phyloP scores from a whole-genome alignment of 2,797 vertebrate genomes.

The Lithobates sylvaticus region DNA sequence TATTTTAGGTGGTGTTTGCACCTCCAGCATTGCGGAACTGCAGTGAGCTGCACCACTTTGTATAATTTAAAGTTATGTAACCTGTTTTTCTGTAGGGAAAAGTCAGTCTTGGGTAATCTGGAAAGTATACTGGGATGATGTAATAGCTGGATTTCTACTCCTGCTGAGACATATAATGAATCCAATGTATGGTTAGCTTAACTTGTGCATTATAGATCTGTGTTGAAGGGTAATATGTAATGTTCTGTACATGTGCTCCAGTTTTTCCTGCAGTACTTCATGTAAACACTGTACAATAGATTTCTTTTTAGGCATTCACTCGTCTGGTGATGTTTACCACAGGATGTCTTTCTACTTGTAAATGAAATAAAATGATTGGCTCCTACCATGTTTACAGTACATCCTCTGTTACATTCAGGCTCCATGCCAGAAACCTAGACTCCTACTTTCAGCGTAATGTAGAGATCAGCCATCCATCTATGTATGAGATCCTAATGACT shows the following conservation, averaged over 20 bases:
- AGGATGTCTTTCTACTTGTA: constrained; percentile 43
- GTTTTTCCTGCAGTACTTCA: constrained; percentile 20
- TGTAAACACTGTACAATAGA: constrained; percentile 29
- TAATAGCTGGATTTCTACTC: not conserved
- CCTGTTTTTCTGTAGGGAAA: not conserved
- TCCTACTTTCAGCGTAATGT: not conserved
- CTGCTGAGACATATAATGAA: no score
- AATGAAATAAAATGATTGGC: constrained; percentile 23
- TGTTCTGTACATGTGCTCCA: not conserved
- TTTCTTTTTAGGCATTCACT: constrained; percentile 7
- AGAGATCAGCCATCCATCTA: not conserved
- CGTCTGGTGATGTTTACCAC: constrained; percentile 4
- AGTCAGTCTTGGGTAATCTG: not conserved
- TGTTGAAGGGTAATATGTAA: constrained; percentile 3
- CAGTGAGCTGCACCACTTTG: no score
- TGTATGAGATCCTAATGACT: constrained; percentile 4
- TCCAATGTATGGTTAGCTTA: not conserved
- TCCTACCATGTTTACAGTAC: not conserved
- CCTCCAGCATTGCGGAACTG: no score
- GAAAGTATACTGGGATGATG: not conserved
- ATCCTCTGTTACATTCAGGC: constrained; percentile 33
- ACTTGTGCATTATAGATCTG: not conserved
- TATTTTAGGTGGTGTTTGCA: no score
- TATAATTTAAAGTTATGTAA: not conserved
- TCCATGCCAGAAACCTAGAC: constrained; percentile 2